Base-by-base conservation (phyloP, 2,888 invertebrate species). In the Hanleya hanleyi region DNA sequence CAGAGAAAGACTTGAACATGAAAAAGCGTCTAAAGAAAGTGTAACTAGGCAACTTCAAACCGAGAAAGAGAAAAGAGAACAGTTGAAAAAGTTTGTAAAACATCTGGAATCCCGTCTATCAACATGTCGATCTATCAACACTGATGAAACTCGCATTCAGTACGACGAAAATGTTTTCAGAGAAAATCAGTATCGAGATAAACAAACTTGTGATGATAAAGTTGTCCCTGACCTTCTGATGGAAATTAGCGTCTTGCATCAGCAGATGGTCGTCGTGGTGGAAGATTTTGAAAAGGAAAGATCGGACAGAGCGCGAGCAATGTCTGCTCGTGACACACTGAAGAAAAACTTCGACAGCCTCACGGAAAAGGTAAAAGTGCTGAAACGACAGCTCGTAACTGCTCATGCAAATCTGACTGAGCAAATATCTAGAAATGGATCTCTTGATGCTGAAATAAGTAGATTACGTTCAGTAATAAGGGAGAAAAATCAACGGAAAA, bases 231-330 rank as follows among this genome's bases (percentile, higher is more conserved):
- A 51, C 22, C 26, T 51, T 7, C 26, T 51, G 22, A 22, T 26
- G 6, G 51, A 51, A 22, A 22, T 51, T 18, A 22, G 51, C 22
- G 51, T 51, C 7, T 22, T 51, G 26, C 51, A 51, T n/a, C 51
- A 51, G 22, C 51, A 51, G 51, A 51, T 51, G 51, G 26, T 51
- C 22, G 51, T 51, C 7, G 51, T 22, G 7, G 51, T 51, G 51
- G 51, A 51, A 22, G 51, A 51, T 22, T 51, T 51, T 22, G 51
- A 51, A 51, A 51, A 51, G 22, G 51, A 51, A 22, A 51, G 51
- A 22, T 7, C 7, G 12, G 51, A 51, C 26, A 51, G 26, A 51
- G 26, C 51, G 6, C 12, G 26, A 26, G 51, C 22, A 22, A 26
- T 51, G 15, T 51, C 51, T 7, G 12, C 51, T 18, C 51, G 26